Conservation (phyloP, 2,888 invertebrate genomes). For the Patella pellucida region DNA sequence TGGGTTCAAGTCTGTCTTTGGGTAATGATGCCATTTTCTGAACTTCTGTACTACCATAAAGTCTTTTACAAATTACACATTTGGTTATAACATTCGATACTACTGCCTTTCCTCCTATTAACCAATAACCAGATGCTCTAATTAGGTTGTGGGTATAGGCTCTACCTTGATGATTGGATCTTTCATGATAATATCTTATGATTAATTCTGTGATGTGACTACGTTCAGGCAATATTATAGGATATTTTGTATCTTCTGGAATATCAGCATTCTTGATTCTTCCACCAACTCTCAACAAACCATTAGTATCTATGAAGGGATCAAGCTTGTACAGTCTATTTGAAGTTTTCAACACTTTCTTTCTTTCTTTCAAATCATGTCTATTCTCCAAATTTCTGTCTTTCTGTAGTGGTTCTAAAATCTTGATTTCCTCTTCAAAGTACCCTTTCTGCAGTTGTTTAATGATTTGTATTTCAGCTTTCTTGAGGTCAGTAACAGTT, state of each 20-base stretch:
- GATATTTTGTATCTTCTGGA: conserved; percentile 14
- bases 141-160: background rate
- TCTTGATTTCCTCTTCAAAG: background rate
- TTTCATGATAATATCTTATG: conserved; percentile 13
- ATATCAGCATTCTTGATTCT: background rate
- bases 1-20: conserved; percentile 14
- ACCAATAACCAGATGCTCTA: background rate
- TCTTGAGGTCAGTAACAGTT: background rate
- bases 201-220: conserved; percentile 17
- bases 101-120: background rate
- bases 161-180: background rate
- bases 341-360: background rate
- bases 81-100: background rate
- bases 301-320: conserved; percentile 2
- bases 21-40: conserved; percentile 29
- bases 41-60: background rate
- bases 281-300: conserved; percentile 13
- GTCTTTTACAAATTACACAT: conserved; percentile 6
- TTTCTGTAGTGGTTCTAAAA: background rate
- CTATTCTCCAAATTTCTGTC: background rate
- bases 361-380: background rate
- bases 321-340: conserved; percentile 9
- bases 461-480: background rate
- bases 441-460: background rate
- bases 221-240: conserved; percentile 14